A percentile compares a stretch with the other conserved stretches of the same genome.
Evolutionary conservation across 2,888 invertebrate species (phyloP).

Genomic region (Pristionchus mayeri): DNA sequence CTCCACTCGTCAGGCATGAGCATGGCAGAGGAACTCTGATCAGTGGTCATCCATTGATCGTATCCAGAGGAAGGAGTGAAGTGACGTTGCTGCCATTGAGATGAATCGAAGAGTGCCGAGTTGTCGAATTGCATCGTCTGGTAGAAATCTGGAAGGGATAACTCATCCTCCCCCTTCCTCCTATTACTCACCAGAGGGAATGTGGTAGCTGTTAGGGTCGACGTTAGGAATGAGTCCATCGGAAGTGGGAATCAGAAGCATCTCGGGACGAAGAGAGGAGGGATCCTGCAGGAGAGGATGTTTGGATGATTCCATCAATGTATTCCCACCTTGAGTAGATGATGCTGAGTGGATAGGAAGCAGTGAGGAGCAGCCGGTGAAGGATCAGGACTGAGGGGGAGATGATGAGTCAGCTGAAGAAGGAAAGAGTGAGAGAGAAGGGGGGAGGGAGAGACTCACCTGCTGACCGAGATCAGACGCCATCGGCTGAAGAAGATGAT

Average conservation of each 20-base stretch:
- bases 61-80: constrained; percentile 24
- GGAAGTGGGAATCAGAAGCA: constrained; percentile 35
- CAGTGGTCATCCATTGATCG: constrained; percentile 29
- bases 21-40: background rate
- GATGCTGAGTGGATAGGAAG: constrained; percentile 15
- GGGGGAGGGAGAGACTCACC: background rate
- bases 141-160: constrained; percentile 36
- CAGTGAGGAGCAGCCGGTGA: constrained; percentile 43
- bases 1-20: constrained; percentile 20
- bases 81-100: constrained; percentile 45
- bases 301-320: background rate
- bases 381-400: constrained; percentile 38
- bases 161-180: background rate
- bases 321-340: constrained; percentile 11
- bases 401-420: constrained; percentile 41
- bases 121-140: constrained; percentile 41
- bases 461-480: constrained; percentile 15
- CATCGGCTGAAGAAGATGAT: constrained; percentile 48
- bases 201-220: constrained; percentile 31
- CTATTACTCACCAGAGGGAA: constrained; percentile 13
- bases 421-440: background rate
- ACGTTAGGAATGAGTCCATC: constrained; percentile 39
- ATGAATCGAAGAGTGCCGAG: constrained; percentile 1
- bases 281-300: constrained; percentile 8
- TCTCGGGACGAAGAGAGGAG: constrained; percentile 32